Evolutionary conservation across 2,113 vertebrate genomes (phyloP).

Genomic region (Murina feae): DNA sequence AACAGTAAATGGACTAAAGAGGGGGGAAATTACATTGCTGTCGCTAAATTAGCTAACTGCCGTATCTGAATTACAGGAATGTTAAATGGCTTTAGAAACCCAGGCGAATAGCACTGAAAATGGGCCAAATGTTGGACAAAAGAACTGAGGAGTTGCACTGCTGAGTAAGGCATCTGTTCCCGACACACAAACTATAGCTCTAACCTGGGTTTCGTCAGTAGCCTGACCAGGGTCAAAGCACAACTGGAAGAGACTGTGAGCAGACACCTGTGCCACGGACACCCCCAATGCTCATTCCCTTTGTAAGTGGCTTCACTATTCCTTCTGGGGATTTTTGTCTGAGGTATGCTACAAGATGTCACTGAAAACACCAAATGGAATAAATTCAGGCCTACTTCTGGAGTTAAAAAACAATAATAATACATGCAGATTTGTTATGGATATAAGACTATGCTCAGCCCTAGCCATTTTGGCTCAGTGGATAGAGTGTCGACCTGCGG

Average conservation of each 20-base stretch:
- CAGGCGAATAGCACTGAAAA: not conserved
- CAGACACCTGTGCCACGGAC: not conserved
- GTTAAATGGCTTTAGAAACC: not conserved
- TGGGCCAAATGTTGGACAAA: not conserved
- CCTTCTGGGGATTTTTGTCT: not conserved
- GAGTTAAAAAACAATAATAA: constrained; percentile 6
- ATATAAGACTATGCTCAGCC: not conserved
- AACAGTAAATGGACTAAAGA: not conserved
- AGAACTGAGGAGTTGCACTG: not conserved
- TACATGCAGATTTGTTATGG: not conserved
- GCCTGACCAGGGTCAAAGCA: not conserved
- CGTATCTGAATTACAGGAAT: not conserved
- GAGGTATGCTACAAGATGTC: not conserved
- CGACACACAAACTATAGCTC: not conserved
- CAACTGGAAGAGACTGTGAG: not conserved
- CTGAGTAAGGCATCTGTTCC: not conserved
- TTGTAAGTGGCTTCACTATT: not conserved
- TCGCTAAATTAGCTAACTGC: not conserved
- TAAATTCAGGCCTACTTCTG: constrained; percentile 10
- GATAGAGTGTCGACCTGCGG: no score
- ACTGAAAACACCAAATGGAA: not conserved
- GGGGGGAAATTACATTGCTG: not conserved
- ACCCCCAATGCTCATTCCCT: not conserved
- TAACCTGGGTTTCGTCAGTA: not conserved
- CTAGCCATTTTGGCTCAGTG: no score